Base-by-base conservation (phyloP, 2,797 vertebrate genomes). In the Aotus griseimembra region DNA sequence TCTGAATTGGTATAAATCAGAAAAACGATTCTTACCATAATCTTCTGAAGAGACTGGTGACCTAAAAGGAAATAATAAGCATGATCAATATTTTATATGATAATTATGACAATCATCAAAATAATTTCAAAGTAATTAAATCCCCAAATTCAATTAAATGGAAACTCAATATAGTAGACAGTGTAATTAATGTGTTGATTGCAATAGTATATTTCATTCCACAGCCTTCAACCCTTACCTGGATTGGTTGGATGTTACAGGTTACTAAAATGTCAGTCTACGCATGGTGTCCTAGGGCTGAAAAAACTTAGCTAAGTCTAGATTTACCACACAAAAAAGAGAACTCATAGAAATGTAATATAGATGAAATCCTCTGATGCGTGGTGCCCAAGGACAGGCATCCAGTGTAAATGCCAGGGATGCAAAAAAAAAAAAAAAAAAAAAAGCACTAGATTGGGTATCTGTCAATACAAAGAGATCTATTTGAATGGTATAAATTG, bases 41-140 rank as follows among this genome's bases (percentile, higher is more conserved):
- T 99, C 99, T 98, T 99, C 99, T 94, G 98, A 98, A 97, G 99
- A 99, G 44, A 98, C 98, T 0, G 99, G 99, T 90, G 99, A 99
- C 98, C 99, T 99, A 98, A 92, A 99, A 98, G 52, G 96, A 98
- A 97, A 98, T 52, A 98, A 98, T 41, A 98, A 98, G 92, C 64
- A 90, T 90, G 93, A 96, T 99, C 97, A 99, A 94, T 97, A 93
- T 96, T 96, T 86, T 73, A 85, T 67, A 90, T 88, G 33, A 86
- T 50, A 91, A 92, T 81, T 80, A 87, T 26, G 92, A 41, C 4
- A 93, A 12, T 44, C 4, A 85, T 52, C 26, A 91, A 80, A 76
- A 73, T 94, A 72, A 84, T 39, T 41, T 83, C 57, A 73, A 15
- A 39, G 13, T 88, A 93, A 86, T 79, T n/a, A 58, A 33, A 81